A percentile compares a stretch with the other conserved stretches of the same genome.
phyloP scores from a whole-genome alignment of 2,797 vertebrate genomes.

The Sardinella longiceps region DNA sequence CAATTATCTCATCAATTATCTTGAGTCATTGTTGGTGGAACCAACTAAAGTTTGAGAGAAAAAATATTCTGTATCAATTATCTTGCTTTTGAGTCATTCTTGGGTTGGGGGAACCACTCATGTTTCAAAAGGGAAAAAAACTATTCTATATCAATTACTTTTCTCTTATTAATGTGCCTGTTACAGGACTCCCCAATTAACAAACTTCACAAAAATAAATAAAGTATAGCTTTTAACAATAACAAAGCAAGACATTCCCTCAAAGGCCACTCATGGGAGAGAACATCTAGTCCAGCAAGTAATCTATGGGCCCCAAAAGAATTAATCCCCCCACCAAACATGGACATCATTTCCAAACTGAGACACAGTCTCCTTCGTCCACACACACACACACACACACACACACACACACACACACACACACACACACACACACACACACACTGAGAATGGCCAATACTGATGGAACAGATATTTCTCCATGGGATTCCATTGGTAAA shows the following conservation, averaged over 20 bases:
- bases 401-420: neutral
- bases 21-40: too few relatives aligned
- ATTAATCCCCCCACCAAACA: constrained; percentile 1
- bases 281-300: neutral
- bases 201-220: neutral
- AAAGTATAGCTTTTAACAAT: neutral
- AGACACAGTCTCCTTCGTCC: neutral
- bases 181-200: too few relatives aligned
- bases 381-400: neutral
- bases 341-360: neutral
- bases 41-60: too few relatives aligned
- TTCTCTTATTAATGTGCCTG: neutral
- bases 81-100: too few relatives aligned
- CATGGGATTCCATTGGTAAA: neutral
- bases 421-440: neutral
- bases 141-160: neutral
- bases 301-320: neutral
- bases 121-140: too few relatives aligned
- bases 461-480: constrained; percentile 10
- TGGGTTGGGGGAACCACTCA: too few relatives aligned
- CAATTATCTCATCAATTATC: too few relatives aligned
- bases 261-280: neutral
- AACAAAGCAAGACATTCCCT: neutral
- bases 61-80: too few relatives aligned
- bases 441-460: neutral